Base-by-base conservation (phyloP, 1,140 invertebrate species). In the Maniola jurtina region DNA sequence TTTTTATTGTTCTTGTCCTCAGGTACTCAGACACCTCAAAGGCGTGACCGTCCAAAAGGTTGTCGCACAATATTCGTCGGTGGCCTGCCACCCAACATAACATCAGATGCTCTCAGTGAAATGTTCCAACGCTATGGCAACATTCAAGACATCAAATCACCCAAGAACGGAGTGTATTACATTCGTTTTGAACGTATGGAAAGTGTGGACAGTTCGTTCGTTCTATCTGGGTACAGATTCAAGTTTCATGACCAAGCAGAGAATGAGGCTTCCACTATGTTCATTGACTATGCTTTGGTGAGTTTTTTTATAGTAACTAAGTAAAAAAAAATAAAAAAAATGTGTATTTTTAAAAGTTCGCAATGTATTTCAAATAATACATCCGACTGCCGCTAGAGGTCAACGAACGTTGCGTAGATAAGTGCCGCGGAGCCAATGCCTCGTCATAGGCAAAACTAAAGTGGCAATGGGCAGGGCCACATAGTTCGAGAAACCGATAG, bases 11-110 rank as follows among this genome's bases (percentile, higher is more conserved):
- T 9, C 13, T 45, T 45, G 9, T 13, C 5, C 0, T 45, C 13
- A 45, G 42, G 95, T 75, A 94, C 95, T 6, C 95, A 95, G 16
- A 93, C 94, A 0, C 96, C 96, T 0, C 95, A 95, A 0, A 96
- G 96, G 5, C 89, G 96, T 57, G 96, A 97, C 78, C 92, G 95
- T 52, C 97, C 97, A 2, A 95, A 94, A 7, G 98, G 98, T 1
- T 99, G 98, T 85, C 92, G 96, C 57, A 98, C 98, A 0, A 95
- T 98, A n/a, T 98, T 98, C 90, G 96, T 98, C 33, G 97, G 97
- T 52, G 97, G 97, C 16, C 86, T 98, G 36, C 97, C 97, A 0
- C 96, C 97, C 84, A 97, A 96, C 75, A 94, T 96, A 3, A 93
- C 93, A 40, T 96, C 97, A 90, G 95, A 95, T 54, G 95, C 96